phyloP scores from a whole-genome alignment of 2,113 vertebrate species.

The Dicrurus megarhynchus region DNA sequence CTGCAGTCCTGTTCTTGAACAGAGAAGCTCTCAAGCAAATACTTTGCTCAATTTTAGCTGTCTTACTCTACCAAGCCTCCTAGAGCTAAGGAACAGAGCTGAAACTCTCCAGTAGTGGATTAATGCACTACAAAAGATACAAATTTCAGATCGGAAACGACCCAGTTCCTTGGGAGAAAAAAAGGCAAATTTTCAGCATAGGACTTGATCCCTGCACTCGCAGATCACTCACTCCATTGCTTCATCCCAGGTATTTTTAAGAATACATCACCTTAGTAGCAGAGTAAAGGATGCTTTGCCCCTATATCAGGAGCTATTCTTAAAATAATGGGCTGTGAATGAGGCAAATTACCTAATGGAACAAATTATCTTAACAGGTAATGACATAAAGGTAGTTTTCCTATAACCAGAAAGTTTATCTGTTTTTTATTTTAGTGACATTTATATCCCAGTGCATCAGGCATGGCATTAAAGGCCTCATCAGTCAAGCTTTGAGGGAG shows the following conservation, averaged over 20 bases:
- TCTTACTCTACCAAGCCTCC: neutral
- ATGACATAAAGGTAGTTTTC: neutral
- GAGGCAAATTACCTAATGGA: neutral
- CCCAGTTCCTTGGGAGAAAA: neutral
- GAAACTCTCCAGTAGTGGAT: neutral
- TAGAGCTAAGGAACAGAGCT: neutral
- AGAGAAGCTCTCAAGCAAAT: neutral
- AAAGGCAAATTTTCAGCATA: neutral
- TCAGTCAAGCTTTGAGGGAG: neutral
- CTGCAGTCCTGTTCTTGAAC: fast-evolving
- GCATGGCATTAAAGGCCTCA: neutral
- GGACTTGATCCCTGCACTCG: neutral
- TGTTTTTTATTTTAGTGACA: neutral
- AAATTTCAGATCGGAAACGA: neutral
- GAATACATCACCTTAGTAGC: neutral
- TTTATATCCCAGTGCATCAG: neutral
- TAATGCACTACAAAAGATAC: too few species aligned
- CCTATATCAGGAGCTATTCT: neutral
- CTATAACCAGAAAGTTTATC: neutral
- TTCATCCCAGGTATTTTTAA: neutral
- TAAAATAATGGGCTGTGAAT: neutral
- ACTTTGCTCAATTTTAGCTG: neutral
- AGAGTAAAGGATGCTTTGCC: neutral
- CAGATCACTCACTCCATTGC: neutral
- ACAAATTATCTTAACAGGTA: neutral